phyloP scores from a whole-genome alignment of 2,113 vertebrate species.

The cat (Felis catus) region DNA sequence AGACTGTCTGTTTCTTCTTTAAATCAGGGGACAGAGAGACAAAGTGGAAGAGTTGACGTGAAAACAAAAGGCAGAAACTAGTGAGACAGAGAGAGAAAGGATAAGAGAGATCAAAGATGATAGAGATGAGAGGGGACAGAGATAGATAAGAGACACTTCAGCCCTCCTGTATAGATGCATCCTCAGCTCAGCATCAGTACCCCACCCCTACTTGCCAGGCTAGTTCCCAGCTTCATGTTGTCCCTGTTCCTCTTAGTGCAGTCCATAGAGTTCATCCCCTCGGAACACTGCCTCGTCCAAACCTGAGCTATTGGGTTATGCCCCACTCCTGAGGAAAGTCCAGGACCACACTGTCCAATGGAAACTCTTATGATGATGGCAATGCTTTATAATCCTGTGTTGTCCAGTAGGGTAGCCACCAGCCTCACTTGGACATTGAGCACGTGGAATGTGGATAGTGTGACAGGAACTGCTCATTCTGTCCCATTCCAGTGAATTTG shows the following conservation, averaged over 20 bases:
- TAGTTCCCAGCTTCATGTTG: no score
- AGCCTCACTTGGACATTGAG: neutral
- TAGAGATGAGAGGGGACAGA: neutral
- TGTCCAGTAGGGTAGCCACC: neutral
- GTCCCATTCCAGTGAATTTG: no score
- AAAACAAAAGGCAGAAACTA: neutral
- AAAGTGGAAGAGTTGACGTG: neutral
- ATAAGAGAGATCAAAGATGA: accelerated
- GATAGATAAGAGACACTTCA: neutral
- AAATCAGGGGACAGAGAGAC: neutral
- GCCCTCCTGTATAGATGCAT: neutral
- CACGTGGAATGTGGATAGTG: neutral
- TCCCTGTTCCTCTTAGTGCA: neutral
- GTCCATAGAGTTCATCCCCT: neutral
- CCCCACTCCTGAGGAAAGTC: neutral
- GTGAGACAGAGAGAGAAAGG: neutral
- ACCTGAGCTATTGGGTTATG: neutral
- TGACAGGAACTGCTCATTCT: neutral
- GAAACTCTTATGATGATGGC: accelerated
- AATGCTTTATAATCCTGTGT: neutral
- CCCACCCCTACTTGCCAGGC: no score
- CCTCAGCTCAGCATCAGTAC: neutral
- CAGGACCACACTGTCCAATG: neutral
- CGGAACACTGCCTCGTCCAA: neutral
- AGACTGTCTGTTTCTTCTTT: neutral